phyloP scores from a whole-genome alignment of 2,888 invertebrate species.

The Andricus curvator region DNA sequence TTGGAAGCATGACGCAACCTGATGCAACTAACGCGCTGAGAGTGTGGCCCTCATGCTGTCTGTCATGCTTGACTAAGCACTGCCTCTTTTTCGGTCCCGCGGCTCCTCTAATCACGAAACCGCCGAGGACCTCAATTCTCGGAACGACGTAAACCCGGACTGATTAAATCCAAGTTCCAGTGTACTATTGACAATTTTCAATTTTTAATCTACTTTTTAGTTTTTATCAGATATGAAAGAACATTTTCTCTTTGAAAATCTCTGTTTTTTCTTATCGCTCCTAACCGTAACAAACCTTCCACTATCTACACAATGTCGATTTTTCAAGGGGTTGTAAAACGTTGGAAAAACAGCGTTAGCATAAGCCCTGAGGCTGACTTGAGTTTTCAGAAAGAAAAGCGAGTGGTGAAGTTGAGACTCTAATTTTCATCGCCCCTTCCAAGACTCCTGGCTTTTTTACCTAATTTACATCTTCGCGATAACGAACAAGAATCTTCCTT shows the following conservation, averaged over 20 bases:
- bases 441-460: background rate
- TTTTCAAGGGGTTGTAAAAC: conserved; percentile 44
- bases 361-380: conserved; percentile 45
- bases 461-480: conserved; percentile 7
- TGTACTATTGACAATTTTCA: no score
- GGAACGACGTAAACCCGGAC: no score
- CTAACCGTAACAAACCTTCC: background rate
- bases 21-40: no score
- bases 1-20: no score
- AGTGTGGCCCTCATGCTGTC: no score
- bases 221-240: background rate
- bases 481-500: conserved; percentile 7
- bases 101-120: no score
- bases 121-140: no score
- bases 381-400: conserved; percentile 47
- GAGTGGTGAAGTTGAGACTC: conserved; percentile 14
- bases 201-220: background rate
- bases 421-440: conserved; percentile 24
- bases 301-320: conserved; percentile 13
- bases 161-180: no score
- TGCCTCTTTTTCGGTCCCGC: no score
- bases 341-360: conserved; percentile 54
- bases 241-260: background rate
- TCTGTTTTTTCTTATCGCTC: background rate
- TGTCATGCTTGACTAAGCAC: no score